Base-by-base conservation (phyloP, 2,113 vertebrate species). In the Arothron firmamentum region DNA sequence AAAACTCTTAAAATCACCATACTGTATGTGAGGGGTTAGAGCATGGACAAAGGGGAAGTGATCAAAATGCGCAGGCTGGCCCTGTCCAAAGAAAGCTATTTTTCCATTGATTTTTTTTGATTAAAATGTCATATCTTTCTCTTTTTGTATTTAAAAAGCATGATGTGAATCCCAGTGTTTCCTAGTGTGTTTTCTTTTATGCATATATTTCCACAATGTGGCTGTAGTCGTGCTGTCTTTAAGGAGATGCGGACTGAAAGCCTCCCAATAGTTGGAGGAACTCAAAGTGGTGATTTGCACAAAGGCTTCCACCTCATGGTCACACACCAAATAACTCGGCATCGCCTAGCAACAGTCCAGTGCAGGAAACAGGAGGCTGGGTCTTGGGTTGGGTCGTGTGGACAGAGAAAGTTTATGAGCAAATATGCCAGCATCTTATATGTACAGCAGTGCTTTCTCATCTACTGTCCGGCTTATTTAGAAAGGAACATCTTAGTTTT, bases 71-170 rank as follows among this genome's bases (percentile, higher is more conserved):
- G 88, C 91, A 91, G 91, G 91, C 90, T 89, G 91, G 91, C 77
- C 91, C 91, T 92, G 89, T 91, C 81, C 74, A 86, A 86, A 84
- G 81, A 87, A 87, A 86, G 85, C 72, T 87, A 88, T 90, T 87
- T 88, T 87, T 90, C 67, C 82, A 80, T 87, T 19, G 78, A 61
- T 78, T 87, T n/a, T 79, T 56, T 82, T 78, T 68, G 42, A 52
- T 70, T 54, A 19, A 51, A 67, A 57, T 72, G 58, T 69, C 58
- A 42, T 46, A 28, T n/a, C 16, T 42, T 73, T 52, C 20, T 48
- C 53, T 70, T 59, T 70, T 76, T 59, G 38, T 77, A 57, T 72
- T 84, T 76, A 62, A 74, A 31, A 64, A 56, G 81, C 75, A 79
- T 87, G 77, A 83, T 76, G 67, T 81, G 66, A 69, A 71, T 76